Evolutionary conservation across 1,140 invertebrate genomes (phyloP).

Genomic region (Hyposmocoma kahamanoa): DNA sequence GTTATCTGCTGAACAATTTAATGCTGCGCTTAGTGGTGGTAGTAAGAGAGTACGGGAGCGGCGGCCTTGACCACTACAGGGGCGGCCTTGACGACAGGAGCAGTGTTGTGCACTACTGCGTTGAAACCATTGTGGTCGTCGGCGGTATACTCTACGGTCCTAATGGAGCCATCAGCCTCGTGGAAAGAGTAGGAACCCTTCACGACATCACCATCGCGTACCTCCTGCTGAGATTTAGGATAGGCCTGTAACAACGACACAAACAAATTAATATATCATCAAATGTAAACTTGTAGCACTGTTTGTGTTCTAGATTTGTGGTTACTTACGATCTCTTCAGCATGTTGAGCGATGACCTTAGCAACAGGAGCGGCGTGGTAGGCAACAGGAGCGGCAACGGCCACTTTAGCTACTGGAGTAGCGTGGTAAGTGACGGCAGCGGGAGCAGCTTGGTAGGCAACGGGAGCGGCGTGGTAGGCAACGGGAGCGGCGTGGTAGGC

Average conservation of each 20-base stretch:
- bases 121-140: constrained; percentile 62
- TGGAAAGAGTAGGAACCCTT: constrained; percentile 72
- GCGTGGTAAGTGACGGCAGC: constrained; percentile 6
- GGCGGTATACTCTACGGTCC: constrained; percentile 71
- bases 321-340: constrained; percentile 13
- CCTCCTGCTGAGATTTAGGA: constrained; percentile 68
- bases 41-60: constrained; percentile 5
- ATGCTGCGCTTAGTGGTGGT: constrained; percentile 6
- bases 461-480: constrained; percentile 21
- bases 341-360: constrained; percentile 5
- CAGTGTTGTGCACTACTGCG: constrained; percentile 12
- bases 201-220: constrained; percentile 69
- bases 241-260: neutral
- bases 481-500: constrained; percentile 23
- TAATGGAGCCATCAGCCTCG: constrained; percentile 71
- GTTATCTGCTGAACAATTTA: neutral
- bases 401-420: neutral
- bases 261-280: too few species aligned
- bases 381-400: constrained; percentile 15
- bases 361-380: constrained; percentile 10
- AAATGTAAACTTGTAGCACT: too few species aligned
- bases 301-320: too few species aligned
- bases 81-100: constrained; percentile 5
- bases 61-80: constrained; percentile 7
- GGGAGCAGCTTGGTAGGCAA: constrained; percentile 26